phyloP scores from a whole-genome alignment of 2,797 vertebrate species.

The Emydoidea blandingii region DNA sequence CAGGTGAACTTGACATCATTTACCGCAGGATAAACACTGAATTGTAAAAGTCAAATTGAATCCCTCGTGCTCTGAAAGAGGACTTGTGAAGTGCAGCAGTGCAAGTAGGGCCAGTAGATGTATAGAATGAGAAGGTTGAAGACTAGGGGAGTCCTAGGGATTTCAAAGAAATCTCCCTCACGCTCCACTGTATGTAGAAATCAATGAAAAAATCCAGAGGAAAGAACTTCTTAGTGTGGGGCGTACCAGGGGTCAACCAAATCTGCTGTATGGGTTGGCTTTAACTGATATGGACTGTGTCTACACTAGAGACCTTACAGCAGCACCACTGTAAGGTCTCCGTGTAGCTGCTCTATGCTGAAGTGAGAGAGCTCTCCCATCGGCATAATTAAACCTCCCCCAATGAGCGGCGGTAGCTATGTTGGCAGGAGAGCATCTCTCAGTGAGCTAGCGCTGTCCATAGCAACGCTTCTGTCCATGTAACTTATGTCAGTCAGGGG shows the following conservation, averaged over 20 bases:
- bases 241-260: slow-evolving; percentile 36
- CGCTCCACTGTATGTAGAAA: neutral
- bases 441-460: too few species aligned
- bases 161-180: slow-evolving; percentile 26
- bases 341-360: too few species aligned
- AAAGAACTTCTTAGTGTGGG: slow-evolving; percentile 52
- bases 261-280: neutral
- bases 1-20: neutral
- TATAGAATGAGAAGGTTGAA: neutral
- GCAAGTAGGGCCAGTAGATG: neutral
- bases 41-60: neutral
- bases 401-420: too few species aligned
- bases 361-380: too few species aligned
- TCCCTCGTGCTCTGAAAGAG: neutral
- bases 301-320: too few species aligned
- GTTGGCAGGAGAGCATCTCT: too few species aligned
- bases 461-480: too few species aligned
- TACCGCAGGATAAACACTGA: neutral
- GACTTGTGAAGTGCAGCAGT: neutral
- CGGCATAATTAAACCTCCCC: too few species aligned
- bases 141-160: neutral
- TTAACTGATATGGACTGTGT: neutral
- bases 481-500: too few species aligned
- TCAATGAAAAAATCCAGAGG: slow-evolving; percentile 14
- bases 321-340: too few species aligned